phyloP scores from a whole-genome alignment of 1,140 invertebrate species.

The Apis laboriosa region DNA sequence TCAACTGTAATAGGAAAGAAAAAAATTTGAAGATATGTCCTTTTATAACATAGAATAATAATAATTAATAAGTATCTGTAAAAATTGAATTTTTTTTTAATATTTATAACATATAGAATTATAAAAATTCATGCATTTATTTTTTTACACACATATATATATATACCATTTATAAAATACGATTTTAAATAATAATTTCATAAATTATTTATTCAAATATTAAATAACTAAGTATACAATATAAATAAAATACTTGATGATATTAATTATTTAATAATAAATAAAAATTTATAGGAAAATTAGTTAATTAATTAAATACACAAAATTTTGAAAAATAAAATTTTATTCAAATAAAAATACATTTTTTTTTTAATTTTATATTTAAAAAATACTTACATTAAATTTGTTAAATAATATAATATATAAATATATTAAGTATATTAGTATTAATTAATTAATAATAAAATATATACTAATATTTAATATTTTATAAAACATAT shows the following conservation, averaged over 20 bases:
- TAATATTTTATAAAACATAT: slow-evolving; percentile 1
- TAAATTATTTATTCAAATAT: neutral
- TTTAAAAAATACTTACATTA: slow-evolving; percentile 29
- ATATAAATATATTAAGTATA: neutral
- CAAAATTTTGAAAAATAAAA: slow-evolving; percentile 31
- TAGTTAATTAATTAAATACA: slow-evolving; percentile 43
- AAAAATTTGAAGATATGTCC: slow-evolving; percentile 32
- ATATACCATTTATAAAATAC: no score
- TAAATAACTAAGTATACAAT: neutral
- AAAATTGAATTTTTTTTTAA: neutral
- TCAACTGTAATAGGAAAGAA: slow-evolving; percentile 83
- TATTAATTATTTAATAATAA: neutral
- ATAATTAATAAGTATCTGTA: neutral
- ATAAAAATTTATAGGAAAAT: slow-evolving; percentile 15
- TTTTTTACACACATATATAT: neutral
- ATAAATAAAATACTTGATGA: neutral
- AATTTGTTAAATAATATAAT: slow-evolving; percentile 16
- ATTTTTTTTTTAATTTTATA: slow-evolving; percentile 13
- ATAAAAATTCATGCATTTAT: slow-evolving; percentile 23
- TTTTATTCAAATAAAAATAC: slow-evolving; percentile 50
- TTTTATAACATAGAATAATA: neutral
- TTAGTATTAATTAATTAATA: neutral
- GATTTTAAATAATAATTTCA: neutral
- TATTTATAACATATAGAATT: slow-evolving; percentile 25
- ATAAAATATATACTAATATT: no score